Conservation (phyloP, 1,140 invertebrate species). For the Platyscapa corneri region DNA sequence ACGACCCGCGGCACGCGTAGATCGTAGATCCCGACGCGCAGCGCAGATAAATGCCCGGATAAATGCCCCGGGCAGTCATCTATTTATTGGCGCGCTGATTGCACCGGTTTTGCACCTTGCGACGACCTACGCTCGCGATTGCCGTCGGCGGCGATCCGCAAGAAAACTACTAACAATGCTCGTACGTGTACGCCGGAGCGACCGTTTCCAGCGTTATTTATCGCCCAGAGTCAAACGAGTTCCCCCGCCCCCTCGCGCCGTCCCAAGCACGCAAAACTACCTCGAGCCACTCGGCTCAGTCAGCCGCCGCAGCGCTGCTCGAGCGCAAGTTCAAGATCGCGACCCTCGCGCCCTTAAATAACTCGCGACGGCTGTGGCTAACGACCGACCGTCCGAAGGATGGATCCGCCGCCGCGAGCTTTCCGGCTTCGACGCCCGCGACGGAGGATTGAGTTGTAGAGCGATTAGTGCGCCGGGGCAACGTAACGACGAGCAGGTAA, state of each 20-base stretch:
- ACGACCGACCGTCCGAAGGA: too few relatives aligned
- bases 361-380: too few relatives aligned
- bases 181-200: background rate
- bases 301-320: too few relatives aligned
- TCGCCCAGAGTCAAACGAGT: background rate
- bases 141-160: too few relatives aligned
- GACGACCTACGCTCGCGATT: background rate
- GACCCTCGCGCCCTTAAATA: too few relatives aligned
- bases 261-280: too few relatives aligned
- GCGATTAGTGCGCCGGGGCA: conserved; percentile 23
- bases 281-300: background rate
- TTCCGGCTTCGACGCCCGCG: too few relatives aligned
- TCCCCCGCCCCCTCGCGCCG: background rate
- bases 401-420: too few relatives aligned
- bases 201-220: background rate
- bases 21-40: background rate
- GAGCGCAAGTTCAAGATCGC: too few relatives aligned
- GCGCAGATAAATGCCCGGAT: background rate
- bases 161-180: background rate
- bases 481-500: background rate
- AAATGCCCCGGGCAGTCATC: background rate
- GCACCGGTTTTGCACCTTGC: conserved; percentile 27
- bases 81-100: background rate
- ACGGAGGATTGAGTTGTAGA: conserved; percentile 39
- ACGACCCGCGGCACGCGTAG: background rate